phyloP scores from a whole-genome alignment of 2,113 vertebrate species.

The Pachypanchax playfairii region DNA sequence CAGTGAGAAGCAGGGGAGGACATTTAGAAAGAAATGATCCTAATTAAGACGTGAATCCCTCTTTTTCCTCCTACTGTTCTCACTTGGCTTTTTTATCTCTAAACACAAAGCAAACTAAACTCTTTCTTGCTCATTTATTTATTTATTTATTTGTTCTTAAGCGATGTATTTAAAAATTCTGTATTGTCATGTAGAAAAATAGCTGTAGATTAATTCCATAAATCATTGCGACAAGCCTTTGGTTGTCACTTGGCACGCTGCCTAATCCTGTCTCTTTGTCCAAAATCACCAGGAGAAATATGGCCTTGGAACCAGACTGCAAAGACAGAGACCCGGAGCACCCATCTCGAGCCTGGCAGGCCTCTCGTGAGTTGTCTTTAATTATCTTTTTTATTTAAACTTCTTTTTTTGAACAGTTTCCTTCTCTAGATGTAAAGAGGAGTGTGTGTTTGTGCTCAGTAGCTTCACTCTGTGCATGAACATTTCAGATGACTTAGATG shows the following conservation, averaged over 20 bases:
- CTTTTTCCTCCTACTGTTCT: slow-evolving; percentile 24
- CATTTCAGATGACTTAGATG: slow-evolving; percentile 21
- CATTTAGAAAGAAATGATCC: neutral
- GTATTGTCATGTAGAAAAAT: slow-evolving; percentile 25
- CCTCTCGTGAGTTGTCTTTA: slow-evolving; percentile 88
- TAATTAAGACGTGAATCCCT: slow-evolving; percentile 7
- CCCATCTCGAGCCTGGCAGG: slow-evolving; percentile 92
- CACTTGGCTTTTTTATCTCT: slow-evolving; percentile 28
- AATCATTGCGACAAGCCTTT: neutral
- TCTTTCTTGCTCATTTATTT: slow-evolving; percentile 25
- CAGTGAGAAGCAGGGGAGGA: slow-evolving; percentile 27
- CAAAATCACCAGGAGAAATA: slow-evolving; percentile 89
- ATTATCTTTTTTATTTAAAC: neutral
- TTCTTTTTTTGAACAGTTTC: neutral
- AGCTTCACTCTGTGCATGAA: neutral
- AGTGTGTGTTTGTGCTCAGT: neutral
- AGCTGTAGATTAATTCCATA: slow-evolving; percentile 7
- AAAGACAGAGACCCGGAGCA: slow-evolving; percentile 90
- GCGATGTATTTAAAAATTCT: neutral
- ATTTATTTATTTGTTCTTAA: slow-evolving; percentile 8
- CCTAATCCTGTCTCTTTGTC: slow-evolving; percentile 29
- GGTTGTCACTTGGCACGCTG: neutral
- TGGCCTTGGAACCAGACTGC: slow-evolving; percentile 92
- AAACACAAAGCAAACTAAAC: slow-evolving; percentile 4
- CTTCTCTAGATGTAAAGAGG: slow-evolving; percentile 1